Evolutionary conservation across 2,888 invertebrate species (phyloP).

Genomic region (Diarsia dahlii): DNA sequence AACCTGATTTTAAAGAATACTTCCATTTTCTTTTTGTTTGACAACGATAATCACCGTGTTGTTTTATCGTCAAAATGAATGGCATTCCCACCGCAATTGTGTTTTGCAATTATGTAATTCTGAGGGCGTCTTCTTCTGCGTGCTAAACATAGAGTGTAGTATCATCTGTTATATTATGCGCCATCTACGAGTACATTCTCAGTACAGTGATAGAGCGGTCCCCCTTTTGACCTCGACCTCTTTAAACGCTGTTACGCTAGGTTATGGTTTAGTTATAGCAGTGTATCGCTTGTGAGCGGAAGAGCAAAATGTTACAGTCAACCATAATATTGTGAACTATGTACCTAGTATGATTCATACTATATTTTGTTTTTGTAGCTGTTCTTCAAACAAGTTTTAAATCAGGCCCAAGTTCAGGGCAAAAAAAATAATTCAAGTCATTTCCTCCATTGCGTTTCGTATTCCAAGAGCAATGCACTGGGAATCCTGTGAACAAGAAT

Average conservation of each 20-base stretch:
- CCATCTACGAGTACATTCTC: background rate
- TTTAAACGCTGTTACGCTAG: conserved; percentile 28
- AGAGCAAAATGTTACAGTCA: background rate
- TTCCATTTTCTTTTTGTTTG: background rate
- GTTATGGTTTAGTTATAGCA: conserved; percentile 23
- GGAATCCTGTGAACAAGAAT: background rate
- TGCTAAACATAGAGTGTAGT: conserved; percentile 10
- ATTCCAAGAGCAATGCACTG: conserved; percentile 11
- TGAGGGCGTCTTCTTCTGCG: background rate
- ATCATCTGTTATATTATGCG: background rate
- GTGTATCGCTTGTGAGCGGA: background rate
- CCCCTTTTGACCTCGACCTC: conserved; percentile 4
- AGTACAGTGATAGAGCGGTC: background rate
- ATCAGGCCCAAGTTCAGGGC: background rate
- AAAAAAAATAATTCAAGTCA: background rate
- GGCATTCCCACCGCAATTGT: background rate
- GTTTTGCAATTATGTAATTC: background rate
- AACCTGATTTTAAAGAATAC: background rate
- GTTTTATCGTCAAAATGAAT: background rate
- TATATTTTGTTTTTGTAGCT: background rate
- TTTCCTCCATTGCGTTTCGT: background rate
- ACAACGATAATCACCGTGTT: background rate
- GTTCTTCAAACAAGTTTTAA: background rate
- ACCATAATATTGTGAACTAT: background rate
- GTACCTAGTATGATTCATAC: background rate